phyloP scores from a whole-genome alignment of 2,888 invertebrate species.

The Andrena flavipes region DNA sequence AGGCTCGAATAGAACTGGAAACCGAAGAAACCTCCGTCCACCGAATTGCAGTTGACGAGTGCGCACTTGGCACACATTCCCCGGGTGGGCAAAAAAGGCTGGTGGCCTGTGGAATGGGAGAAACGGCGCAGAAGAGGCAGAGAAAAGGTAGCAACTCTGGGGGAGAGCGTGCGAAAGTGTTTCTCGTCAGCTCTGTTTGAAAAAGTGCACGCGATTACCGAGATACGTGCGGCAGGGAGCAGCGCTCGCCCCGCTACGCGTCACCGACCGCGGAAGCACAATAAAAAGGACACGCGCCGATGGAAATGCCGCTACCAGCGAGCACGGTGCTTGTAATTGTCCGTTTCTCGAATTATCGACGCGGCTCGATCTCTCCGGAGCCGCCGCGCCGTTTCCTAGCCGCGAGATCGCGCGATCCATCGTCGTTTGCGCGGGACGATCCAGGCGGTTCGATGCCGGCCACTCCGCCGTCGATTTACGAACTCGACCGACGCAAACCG shows the following conservation, averaged over 20 bases:
- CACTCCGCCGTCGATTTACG: slow-evolving; percentile 50
- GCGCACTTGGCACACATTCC: slow-evolving; percentile 36
- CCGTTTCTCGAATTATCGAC: slow-evolving; percentile 56
- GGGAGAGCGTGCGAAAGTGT: slow-evolving; percentile 63
- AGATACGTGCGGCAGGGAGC: not conserved
- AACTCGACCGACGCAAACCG: slow-evolving; percentile 51
- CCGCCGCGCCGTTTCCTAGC: slow-evolving; percentile 11
- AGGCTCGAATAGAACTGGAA: too few relatives aligned
- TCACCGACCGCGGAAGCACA: slow-evolving; percentile 40
- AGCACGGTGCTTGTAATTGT: slow-evolving; percentile 57
- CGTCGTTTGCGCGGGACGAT: slow-evolving; percentile 32
- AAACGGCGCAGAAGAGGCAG: slow-evolving; percentile 8
- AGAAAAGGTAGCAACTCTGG: slow-evolving; percentile 30
- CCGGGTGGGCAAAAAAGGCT: not conserved
- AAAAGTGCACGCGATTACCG: slow-evolving; percentile 14
- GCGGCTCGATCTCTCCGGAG: slow-evolving; percentile 37
- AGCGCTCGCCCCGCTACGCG: slow-evolving; percentile 23
- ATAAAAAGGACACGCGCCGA: slow-evolving; percentile 47
- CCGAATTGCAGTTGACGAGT: slow-evolving; percentile 17
- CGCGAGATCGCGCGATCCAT: slow-evolving; percentile 44
- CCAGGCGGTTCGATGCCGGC: slow-evolving; percentile 13
- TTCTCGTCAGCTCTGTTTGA: slow-evolving; percentile 19
- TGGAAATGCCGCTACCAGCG: slow-evolving; percentile 27
- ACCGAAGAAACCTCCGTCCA: slow-evolving; percentile 1
- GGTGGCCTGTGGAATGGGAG: slow-evolving; percentile 22